phyloP scores from a whole-genome alignment of 2,113 vertebrate species.

The Megaceryle maxima region DNA sequence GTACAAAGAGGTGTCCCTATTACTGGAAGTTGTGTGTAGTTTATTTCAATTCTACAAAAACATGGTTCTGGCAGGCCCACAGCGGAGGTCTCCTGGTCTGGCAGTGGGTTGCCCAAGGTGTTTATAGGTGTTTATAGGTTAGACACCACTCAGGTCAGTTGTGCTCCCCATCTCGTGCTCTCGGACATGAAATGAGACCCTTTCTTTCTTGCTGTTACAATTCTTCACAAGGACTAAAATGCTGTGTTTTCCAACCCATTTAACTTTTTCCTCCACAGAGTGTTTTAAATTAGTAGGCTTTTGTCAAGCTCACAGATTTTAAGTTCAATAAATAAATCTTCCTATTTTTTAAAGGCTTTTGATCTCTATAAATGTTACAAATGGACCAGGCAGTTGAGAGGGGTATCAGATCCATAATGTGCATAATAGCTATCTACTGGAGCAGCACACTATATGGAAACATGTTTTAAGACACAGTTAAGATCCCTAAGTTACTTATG shows the following conservation, averaged over 20 bases:
- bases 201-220: background rate
- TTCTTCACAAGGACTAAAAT: background rate
- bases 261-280: slow-evolving; percentile 17
- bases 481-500: background rate
- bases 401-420: background rate
- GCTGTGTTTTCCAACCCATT: slow-evolving; percentile 34
- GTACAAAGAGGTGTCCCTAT: background rate
- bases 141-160: background rate
- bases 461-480: background rate
- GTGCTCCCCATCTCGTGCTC: background rate
- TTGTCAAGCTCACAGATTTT: background rate
- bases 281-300: background rate
- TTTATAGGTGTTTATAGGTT: background rate
- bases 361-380: background rate
- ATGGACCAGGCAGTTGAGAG: background rate
- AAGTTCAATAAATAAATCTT: slow-evolving; percentile 1
- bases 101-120: background rate
- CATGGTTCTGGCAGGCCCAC: background rate
- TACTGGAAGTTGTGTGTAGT: background rate
- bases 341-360: background rate
- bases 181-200: background rate
- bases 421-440: background rate
- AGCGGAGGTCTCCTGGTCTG: background rate
- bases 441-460: background rate
- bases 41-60: background rate